These are phyloP conservation scores for Taenioides sp. DNA, from an alignment of 2,797 vertebrate genomes.

Conservation along the genomic window DNA sequence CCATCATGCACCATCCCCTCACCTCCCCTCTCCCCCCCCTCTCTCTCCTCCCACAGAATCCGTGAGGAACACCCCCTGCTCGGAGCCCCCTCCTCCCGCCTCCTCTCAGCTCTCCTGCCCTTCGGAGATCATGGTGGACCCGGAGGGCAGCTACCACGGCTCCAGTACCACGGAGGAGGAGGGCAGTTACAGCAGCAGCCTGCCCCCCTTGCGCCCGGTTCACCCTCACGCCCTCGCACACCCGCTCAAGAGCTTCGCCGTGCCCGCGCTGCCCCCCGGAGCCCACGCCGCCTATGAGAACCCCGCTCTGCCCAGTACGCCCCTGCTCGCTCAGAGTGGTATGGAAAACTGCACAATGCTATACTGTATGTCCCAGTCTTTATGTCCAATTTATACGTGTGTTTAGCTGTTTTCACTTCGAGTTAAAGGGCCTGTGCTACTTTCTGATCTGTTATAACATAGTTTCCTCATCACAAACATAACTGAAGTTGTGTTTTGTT, in stretches of 20 bases:
- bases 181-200: conserved; percentile 79
- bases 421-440: too few relatives aligned
- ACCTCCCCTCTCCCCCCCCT: neutral
- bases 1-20: neutral
- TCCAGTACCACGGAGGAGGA: conserved; percentile 88
- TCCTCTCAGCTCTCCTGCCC: conserved; percentile 84
- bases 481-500: too few relatives aligned
- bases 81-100: conserved; percentile 79
- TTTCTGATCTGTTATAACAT: too few relatives aligned
- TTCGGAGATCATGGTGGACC: conserved; percentile 84
- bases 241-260: conserved; percentile 95
- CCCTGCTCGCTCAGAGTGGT: conserved; percentile 91
- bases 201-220: conserved; percentile 82
- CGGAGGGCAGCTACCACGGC: conserved; percentile 83
- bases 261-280: conserved; percentile 82
- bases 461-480: too few relatives aligned
- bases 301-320: conserved; percentile 88
- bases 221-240: conserved; percentile 82
- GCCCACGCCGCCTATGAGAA: conserved; percentile 83
- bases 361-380: conserved; percentile 1
- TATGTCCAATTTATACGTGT: neutral
- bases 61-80: conserved; percentile 89
- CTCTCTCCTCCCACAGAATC: conserved; percentile 81
- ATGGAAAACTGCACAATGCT: conserved; percentile 19
- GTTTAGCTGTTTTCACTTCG: neutral